These are phyloP conservation scores for Physeter macrocephalus DNA, from an alignment of 2,113 vertebrate species.

Conservation along the genomic window DNA sequence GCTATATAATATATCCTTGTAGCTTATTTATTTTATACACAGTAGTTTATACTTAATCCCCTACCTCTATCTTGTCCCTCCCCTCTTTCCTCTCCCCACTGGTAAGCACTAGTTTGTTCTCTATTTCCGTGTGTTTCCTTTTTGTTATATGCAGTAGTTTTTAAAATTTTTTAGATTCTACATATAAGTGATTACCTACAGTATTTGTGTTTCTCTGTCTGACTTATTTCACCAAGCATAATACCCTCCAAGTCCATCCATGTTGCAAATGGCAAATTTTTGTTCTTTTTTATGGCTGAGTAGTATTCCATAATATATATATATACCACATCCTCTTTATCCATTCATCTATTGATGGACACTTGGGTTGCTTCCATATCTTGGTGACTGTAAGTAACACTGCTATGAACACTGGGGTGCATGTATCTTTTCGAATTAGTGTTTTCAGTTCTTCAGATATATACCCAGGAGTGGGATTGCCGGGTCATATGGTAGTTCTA, in stretches of 20 bases:
- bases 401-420: neutral
- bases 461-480: neutral
- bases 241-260: too few relatives aligned
- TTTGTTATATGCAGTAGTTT: neutral
- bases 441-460: neutral
- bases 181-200: neutral
- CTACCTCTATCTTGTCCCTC: neutral
- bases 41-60: neutral
- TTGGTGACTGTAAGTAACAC: neutral
- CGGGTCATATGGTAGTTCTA: neutral
- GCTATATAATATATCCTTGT: neutral
- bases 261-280: too few relatives aligned
- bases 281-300: too few relatives aligned
- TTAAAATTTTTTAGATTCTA: neutral
- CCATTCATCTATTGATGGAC: neutral
- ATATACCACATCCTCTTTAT: neutral
- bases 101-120: neutral
- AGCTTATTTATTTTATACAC: neutral
- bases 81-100: neutral
- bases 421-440: neutral
- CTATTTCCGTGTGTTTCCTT: neutral
- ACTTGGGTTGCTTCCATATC: neutral
- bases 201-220: neutral
- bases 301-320: too few relatives aligned
- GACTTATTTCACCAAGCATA: neutral